A percentile compares a stretch with the other conserved stretches of the same genome.
phyloP scores from a whole-genome alignment of 2,113 vertebrate species.

The Cyphomyrus discorhynchus region DNA sequence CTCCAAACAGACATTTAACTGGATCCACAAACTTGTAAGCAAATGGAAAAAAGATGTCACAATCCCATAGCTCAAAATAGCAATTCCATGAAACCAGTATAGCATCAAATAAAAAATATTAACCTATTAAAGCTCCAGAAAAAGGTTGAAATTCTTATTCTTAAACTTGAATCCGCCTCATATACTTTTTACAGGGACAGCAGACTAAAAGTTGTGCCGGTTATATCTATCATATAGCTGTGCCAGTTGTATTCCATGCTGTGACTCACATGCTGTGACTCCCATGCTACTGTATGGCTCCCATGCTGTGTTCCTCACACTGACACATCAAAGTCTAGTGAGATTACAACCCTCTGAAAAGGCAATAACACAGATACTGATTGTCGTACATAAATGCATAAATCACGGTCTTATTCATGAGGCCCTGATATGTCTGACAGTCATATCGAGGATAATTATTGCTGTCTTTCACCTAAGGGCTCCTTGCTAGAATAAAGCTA shows the following conservation, averaged over 20 bases:
- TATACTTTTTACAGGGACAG: slow-evolving; percentile 34
- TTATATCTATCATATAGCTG: not conserved
- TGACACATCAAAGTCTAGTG: not conserved
- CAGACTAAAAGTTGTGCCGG: not conserved
- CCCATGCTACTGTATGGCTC: not conserved
- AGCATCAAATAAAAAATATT: slow-evolving; percentile 50
- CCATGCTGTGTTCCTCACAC: not conserved
- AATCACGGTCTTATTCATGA: not conserved
- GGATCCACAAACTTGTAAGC: slow-evolving; percentile 37
- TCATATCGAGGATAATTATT: not conserved
- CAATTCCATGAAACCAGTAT: slow-evolving; percentile 40
- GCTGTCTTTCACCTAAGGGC: not conserved
- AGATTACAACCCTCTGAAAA: not conserved
- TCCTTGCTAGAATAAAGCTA: not conserved
- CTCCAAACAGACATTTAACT: slow-evolving; percentile 41
- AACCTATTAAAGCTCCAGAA: slow-evolving; percentile 44
- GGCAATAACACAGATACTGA: not conserved
- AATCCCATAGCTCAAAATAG: slow-evolving; percentile 48
- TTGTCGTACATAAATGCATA: not conserved
- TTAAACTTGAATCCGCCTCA: slow-evolving; percentile 39
- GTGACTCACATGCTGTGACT: not conserved
- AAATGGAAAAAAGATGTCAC: slow-evolving; percentile 45
- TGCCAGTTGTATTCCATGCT: not conserved
- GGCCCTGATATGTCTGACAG: not conserved
- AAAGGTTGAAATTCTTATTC: slow-evolving; percentile 45